Conservation (phyloP, 2,797 vertebrate species). For the Paguma larvata region DNA sequence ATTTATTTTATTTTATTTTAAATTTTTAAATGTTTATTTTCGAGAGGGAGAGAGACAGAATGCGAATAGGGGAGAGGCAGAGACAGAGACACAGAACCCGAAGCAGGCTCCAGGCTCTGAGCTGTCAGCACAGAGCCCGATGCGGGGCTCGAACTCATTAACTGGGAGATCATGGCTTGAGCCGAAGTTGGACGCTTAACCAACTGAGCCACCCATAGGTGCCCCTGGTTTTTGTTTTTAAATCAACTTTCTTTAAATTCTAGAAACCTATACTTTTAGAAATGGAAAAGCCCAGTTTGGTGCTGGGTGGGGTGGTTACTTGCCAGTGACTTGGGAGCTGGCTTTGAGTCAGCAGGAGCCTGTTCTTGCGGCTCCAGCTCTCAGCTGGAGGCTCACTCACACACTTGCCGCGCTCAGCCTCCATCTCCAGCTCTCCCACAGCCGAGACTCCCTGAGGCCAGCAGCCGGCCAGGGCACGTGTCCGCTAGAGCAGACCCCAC, state of each 20-base stretch:
- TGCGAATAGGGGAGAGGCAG: too few relatives aligned
- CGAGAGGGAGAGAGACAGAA: too few relatives aligned
- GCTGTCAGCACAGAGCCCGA: too few relatives aligned
- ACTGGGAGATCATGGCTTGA: too few relatives aligned
- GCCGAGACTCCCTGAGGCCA: neutral
- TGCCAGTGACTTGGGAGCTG: neutral
- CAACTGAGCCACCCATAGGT: too few relatives aligned
- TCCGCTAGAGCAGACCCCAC: neutral
- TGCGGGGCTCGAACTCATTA: too few relatives aligned
- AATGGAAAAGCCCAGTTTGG: neutral
- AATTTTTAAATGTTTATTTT: too few relatives aligned
- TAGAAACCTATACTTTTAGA: neutral
- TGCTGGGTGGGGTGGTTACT: neutral
- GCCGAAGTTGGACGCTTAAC: too few relatives aligned
- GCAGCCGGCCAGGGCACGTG: fast-evolving
- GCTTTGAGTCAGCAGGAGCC: neutral
- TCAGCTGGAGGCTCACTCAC: neutral
- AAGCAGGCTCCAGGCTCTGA: too few relatives aligned
- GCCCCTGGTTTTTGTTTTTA: neutral
- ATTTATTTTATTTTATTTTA: too few relatives aligned
- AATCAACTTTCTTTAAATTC: neutral
- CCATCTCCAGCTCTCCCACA: neutral
- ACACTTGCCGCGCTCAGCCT: neutral
- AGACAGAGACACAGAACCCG: too few relatives aligned
- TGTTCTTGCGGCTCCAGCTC: neutral